phyloP scores from a whole-genome alignment of 2,888 invertebrate species.

The Pristionchus fissidentatus region DNA sequence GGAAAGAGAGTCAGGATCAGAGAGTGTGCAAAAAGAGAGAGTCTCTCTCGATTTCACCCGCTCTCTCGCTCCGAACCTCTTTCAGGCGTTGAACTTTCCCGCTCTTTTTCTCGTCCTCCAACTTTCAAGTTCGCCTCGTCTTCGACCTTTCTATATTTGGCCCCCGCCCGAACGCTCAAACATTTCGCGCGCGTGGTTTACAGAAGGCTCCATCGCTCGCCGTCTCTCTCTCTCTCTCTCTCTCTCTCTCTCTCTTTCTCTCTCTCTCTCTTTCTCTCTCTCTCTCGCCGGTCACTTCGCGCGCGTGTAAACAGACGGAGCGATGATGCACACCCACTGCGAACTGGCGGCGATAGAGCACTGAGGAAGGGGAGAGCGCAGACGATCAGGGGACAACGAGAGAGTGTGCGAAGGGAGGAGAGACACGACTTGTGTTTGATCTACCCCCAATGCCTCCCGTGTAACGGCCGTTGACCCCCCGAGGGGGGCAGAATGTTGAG shows the following conservation, averaged over 20 bases:
- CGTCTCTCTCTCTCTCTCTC: not conserved
- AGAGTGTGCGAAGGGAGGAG: not conserved
- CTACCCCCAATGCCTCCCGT: not conserved
- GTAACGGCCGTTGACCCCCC: not conserved
- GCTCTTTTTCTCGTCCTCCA: too few species aligned
- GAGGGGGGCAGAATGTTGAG: too few species aligned
- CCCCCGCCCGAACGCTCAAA: not conserved
- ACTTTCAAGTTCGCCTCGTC: not conserved
- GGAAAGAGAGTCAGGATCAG: too few species aligned
- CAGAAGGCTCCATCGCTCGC: not conserved
- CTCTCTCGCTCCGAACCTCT: not conserved
- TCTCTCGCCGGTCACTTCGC: conserved; percentile 21
- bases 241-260: not conserved
- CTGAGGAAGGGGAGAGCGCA: not conserved
- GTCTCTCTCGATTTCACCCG: not conserved
- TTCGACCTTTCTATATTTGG: not conserved
- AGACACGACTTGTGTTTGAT: not conserved
- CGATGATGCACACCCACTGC: too few species aligned
- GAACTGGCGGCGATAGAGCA: not conserved
- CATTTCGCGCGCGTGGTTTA: not conserved
- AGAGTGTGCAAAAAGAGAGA: too few species aligned
- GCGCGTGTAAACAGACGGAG: conserved; percentile 30
- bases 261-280: not conserved
- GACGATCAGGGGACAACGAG: not conserved
- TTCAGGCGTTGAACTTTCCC: not conserved